Evolutionary conservation across 2,797 vertebrate species (phyloP).

Genomic region (Chelmon rostratus): DNA sequence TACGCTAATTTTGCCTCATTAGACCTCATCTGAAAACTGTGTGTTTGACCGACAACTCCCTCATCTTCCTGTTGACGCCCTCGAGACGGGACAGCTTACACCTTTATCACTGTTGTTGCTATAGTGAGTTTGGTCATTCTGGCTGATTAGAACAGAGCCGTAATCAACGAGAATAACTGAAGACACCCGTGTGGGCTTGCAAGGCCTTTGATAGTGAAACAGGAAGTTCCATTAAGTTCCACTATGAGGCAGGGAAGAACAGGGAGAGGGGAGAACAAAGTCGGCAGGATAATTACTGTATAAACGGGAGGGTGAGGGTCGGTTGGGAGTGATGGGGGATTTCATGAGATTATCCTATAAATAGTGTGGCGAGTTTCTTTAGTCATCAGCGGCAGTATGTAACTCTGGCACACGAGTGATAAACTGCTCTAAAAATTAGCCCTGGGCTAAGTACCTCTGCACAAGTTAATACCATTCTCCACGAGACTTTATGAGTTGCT

Average conservation of each 20-base stretch:
- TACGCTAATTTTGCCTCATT: neutral
- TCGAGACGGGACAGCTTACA: neutral
- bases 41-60: neutral
- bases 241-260: constrained; percentile 30
- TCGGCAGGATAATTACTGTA: constrained; percentile 50
- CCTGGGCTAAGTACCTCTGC: constrained; percentile 50
- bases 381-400: constrained; percentile 39
- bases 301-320: constrained; percentile 33
- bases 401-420: constrained; percentile 48
- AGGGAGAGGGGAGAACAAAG: constrained; percentile 55
- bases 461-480: constrained; percentile 60
- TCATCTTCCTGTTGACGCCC: neutral
- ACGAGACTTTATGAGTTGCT: constrained; percentile 40
- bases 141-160: constrained; percentile 6
- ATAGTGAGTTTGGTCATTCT: neutral
- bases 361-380: constrained; percentile 58
- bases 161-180: constrained; percentile 22
- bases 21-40: neutral
- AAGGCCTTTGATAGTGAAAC: constrained; percentile 44
- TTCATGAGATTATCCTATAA: constrained; percentile 63
- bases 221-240: constrained; percentile 58
- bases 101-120: neutral
- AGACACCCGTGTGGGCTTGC: neutral
- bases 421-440: constrained; percentile 35
- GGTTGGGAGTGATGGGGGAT: constrained; percentile 25